A percentile compares a stretch with the other conserved stretches of the same genome.
Evolutionary conservation across 2,888 invertebrate genomes (phyloP).

Genomic region (Metopia argyrocephala): DNA sequence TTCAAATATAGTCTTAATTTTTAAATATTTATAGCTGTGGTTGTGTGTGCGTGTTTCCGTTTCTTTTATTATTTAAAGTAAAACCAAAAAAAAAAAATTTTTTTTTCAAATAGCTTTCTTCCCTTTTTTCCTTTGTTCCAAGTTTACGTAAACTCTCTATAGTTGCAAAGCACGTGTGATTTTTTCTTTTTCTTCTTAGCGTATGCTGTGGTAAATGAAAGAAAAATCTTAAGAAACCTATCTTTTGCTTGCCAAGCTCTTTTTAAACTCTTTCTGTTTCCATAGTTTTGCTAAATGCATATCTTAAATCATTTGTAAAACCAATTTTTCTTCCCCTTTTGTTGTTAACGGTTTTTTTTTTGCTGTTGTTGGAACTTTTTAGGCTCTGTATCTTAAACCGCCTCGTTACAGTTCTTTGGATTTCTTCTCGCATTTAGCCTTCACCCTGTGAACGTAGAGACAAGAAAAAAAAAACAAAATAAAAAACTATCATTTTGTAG

Average conservation of each 20-base stretch:
- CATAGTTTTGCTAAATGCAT: slow-evolving; percentile 14
- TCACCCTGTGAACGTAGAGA: neutral
- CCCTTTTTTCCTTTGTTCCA: too few relatives aligned
- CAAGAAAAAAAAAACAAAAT: slow-evolving; percentile 1
- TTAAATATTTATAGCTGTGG: neutral
- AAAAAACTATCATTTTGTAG: too few relatives aligned
- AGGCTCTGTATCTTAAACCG: slow-evolving; percentile 18
- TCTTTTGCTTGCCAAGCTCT: slow-evolving; percentile 31
- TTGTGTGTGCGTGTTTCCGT: neutral
- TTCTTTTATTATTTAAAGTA: slow-evolving; percentile 32
- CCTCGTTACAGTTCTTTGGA: neutral
- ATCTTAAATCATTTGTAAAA: slow-evolving; percentile 41
- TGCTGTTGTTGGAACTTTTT: slow-evolving; percentile 37
- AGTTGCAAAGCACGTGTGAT: slow-evolving; percentile 12
- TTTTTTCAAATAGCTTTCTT: neutral
- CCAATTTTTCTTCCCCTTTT: neutral
- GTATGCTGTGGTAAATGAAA: neutral
- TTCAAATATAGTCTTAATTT: neutral
- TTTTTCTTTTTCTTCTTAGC: neutral
- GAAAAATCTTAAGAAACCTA: neutral
- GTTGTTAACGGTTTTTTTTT: slow-evolving; percentile 6
- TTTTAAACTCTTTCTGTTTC: slow-evolving; percentile 8
- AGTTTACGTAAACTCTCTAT: too few relatives aligned
- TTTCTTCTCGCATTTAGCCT: slow-evolving; percentile 9
- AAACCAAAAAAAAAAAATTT: slow-evolving; percentile 16